These are phyloP conservation scores for Tinamus guttatus DNA, from an alignment of 2,113 vertebrate genomes.

Conservation along the genomic window DNA sequence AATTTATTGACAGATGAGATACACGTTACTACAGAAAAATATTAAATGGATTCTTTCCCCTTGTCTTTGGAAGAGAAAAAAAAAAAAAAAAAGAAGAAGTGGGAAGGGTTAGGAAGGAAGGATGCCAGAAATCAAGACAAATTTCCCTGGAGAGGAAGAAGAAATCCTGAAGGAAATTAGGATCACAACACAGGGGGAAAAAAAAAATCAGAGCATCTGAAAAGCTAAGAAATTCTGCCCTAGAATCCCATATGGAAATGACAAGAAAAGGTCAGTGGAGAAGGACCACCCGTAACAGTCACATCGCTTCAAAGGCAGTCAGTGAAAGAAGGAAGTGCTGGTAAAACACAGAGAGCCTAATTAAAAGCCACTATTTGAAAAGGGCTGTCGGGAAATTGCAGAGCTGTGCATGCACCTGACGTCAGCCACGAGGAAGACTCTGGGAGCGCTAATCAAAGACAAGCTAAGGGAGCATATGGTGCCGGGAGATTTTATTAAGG, in stretches of 20 bases:
- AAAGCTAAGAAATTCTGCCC: background rate
- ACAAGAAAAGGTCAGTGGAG: background rate
- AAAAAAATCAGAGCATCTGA: background rate
- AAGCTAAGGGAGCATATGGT: constrained; percentile 48
- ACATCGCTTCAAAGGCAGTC: background rate
- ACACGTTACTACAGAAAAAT: constrained; percentile 72
- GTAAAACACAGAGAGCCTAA: constrained; percentile 46
- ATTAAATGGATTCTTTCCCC: constrained; percentile 68
- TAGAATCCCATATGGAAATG: constrained; percentile 25
- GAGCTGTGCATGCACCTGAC: constrained; percentile 11
- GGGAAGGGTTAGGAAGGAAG: constrained; percentile 42
- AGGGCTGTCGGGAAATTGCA: constrained; percentile 39
- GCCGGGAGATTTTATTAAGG: constrained; percentile 59
- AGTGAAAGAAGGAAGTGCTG: constrained; percentile 39
- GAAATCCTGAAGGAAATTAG: constrained; percentile 66
- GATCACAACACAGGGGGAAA: background rate
- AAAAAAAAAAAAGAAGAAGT: constrained; percentile 12
- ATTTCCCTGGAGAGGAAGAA: constrained; percentile 63
- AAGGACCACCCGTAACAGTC: background rate
- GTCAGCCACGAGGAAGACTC: constrained; percentile 52
- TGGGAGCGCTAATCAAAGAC: constrained; percentile 40
- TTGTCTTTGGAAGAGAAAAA: constrained; percentile 53
- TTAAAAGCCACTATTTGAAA: constrained; percentile 44
- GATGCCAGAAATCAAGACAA: constrained; percentile 62
- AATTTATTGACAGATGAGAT: constrained; percentile 75